Conservation (phyloP, 1,140 invertebrate genomes). For the Teleopsis dalmanni region DNA sequence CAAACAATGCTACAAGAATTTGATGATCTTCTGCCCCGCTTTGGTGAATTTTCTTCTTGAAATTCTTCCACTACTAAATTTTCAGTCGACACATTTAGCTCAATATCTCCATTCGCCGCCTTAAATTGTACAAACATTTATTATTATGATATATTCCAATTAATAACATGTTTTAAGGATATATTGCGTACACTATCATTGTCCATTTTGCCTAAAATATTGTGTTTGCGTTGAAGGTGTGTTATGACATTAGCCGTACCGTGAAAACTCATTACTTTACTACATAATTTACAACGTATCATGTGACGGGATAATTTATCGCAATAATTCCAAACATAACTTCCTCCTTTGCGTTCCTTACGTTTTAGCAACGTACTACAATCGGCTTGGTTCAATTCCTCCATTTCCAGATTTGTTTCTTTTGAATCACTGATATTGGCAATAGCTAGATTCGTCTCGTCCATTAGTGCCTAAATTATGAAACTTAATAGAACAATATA, state of each 20-base stretch:
- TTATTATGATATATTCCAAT: no score
- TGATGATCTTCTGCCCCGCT: background rate
- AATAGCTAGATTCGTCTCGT: no score
- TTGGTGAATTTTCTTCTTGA: background rate
- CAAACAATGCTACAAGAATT: constrained; percentile 19
- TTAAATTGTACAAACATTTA: no score
- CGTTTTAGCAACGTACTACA: background rate
- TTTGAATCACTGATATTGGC: no score
- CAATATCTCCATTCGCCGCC: no score
- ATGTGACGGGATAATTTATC: constrained; percentile 20
- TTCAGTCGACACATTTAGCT: no score
- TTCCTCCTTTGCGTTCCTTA: constrained; percentile 21
- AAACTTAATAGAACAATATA: no score
- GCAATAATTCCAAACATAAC: constrained; percentile 30
- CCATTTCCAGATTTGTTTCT: background rate
- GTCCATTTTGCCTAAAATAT: constrained; percentile 18
- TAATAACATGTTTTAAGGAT: background rate
- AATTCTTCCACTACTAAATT: no score
- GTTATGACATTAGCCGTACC: constrained; percentile 34
- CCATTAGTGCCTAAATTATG: no score
- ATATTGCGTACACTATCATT: background rate
- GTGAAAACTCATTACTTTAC: constrained; percentile 24
- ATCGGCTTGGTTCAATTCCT: background rate
- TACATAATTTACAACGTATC: constrained; percentile 25
- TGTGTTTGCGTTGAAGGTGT: constrained; percentile 23